Percentiles rank a stretch among this genome's conserved stretches.
phyloP scores from a whole-genome alignment of 2,113 vertebrate genomes.

The Cranoglanis bouderius region DNA sequence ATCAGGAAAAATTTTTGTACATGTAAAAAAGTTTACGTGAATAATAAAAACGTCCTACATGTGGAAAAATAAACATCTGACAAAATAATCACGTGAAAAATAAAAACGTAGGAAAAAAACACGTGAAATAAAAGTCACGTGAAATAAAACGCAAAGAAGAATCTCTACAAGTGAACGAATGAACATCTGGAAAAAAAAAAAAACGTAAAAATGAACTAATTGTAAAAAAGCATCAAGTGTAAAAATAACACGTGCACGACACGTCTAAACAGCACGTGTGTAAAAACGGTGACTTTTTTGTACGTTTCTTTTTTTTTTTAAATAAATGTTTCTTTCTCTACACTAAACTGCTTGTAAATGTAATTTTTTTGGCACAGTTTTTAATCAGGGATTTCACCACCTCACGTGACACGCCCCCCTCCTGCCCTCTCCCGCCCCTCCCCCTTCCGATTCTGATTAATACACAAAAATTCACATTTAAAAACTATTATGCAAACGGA shows the following conservation, averaged over 20 bases:
- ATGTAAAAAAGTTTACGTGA: neutral
- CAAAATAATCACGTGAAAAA: no score
- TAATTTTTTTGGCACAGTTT: neutral
- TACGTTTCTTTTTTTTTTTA: neutral
- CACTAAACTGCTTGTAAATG: neutral
- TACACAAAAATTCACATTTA: slow-evolving; percentile 42
- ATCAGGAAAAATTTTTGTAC: no score
- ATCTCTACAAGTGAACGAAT: no score
- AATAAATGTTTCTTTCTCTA: neutral
- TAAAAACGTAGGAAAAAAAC: no score
- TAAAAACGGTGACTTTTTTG: neutral
- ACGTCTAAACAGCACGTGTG: no score
- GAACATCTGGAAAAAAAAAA: no score
- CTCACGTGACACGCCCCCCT: neutral
- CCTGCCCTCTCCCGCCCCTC: neutral
- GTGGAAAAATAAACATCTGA: no score
- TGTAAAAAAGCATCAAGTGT: neutral
- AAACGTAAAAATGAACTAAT: neutral
- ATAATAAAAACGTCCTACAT: no score
- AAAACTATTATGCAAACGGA: slow-evolving; percentile 26
- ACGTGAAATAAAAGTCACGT: no score
- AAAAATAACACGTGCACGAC: neutral
- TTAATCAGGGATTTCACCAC: neutral
- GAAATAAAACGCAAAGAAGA: neutral
- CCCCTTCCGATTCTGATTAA: slow-evolving; percentile 1